A percentile compares a stretch with the other conserved stretches of the same genome.
Evolutionary conservation across 2,797 vertebrate genomes (phyloP).

Genomic region (Hemitrygon akajei): DNA sequence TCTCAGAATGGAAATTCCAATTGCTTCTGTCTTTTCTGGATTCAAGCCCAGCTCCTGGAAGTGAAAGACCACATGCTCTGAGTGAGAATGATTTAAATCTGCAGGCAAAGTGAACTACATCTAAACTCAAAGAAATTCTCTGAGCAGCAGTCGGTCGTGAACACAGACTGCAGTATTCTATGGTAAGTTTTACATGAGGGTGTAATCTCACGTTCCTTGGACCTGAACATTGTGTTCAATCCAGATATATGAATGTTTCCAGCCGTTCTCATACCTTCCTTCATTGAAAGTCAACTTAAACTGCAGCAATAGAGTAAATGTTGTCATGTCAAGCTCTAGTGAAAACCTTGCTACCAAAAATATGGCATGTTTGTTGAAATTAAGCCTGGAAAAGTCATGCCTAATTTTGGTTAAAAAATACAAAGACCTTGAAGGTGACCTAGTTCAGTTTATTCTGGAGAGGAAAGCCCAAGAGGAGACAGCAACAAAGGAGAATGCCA

Average conservation of each 20-base stretch:
- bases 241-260: not conserved
- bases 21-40: conserved; percentile 18
- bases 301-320: not conserved
- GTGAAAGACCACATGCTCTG: conserved; percentile 6
- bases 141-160: not conserved
- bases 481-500: too few relatives aligned
- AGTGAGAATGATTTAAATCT: conserved; percentile 14
- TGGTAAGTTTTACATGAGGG: not conserved
- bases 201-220: not conserved
- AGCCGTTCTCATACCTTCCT: not conserved
- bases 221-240: not conserved
- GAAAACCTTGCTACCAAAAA: not conserved
- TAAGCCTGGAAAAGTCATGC: not conserved
- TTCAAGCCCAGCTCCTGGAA: conserved; percentile 32
- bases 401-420: not conserved
- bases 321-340: not conserved
- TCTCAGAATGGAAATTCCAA: conserved; percentile 17
- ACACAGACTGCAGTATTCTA: not conserved
- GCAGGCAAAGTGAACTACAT: not conserved
- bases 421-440: not conserved
- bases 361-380: too few relatives aligned
- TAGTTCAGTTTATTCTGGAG: not conserved
- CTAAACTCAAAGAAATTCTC: not conserved
- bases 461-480: not conserved
- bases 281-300: not conserved